phyloP scores from a whole-genome alignment of 2,888 invertebrate genomes.

The Drosophila neonasuta region DNA sequence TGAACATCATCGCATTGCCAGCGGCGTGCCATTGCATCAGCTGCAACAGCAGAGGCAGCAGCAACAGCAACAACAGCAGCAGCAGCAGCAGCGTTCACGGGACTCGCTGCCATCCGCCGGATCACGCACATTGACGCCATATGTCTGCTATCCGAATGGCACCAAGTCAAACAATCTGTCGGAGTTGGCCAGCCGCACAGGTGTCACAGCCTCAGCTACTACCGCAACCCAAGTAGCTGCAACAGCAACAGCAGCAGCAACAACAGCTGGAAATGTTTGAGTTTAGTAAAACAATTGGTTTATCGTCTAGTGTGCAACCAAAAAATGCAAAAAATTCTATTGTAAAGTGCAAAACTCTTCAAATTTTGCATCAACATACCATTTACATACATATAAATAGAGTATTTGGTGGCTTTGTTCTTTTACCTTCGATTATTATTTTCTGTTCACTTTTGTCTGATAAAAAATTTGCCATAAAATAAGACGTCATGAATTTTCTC shows the following conservation, averaged over 20 bases:
- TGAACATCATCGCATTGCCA: constrained; percentile 58
- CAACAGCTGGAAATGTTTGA: constrained; percentile 24
- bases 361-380: constrained; percentile 34
- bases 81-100: constrained; percentile 12
- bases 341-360: constrained; percentile 27
- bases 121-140: constrained; percentile 48
- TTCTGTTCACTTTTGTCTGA: not conserved
- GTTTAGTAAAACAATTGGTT: constrained; percentile 17
- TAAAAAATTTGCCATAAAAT: not conserved
- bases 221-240: not conserved
- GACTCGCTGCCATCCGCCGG: constrained; percentile 40
- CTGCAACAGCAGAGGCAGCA: constrained; percentile 5
- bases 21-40: constrained; percentile 47
- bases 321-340: constrained; percentile 11
- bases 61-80: constrained; percentile 4
- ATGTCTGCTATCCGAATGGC: constrained; percentile 20
- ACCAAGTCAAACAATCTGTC: not conserved
- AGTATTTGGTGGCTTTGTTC: constrained; percentile 34
- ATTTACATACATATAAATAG: constrained; percentile 22
- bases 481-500: not conserved
- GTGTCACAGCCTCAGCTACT: not conserved
- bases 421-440: constrained; percentile 24
- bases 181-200: constrained; percentile 4
- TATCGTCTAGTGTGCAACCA: constrained; percentile 21
- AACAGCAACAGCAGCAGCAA: constrained; percentile 14